phyloP scores from a whole-genome alignment of 2,797 vertebrate species.

The Parambassis ranga region DNA sequence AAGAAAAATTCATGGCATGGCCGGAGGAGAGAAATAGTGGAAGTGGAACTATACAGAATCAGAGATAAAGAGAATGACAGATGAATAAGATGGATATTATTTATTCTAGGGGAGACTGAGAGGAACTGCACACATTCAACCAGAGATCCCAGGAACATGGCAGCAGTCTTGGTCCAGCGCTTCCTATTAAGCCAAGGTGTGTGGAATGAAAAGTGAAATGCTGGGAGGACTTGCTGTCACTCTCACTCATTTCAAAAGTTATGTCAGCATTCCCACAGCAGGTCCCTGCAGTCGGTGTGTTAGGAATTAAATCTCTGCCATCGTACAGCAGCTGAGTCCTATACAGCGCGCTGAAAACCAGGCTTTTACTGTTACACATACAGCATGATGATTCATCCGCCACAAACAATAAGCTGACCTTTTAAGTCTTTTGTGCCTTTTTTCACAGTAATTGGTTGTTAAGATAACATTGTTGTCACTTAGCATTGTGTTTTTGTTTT shows the following conservation, averaged over 20 bases:
- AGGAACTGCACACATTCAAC: constrained; percentile 26
- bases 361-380: neutral
- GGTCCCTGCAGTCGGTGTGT: constrained; percentile 32
- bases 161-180: constrained; percentile 48
- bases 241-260: constrained; percentile 58
- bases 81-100: constrained; percentile 22
- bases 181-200: constrained; percentile 60
- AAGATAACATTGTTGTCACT: constrained; percentile 1
- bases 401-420: neutral
- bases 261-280: constrained; percentile 52
- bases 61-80: constrained; percentile 41
- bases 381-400: constrained; percentile 7
- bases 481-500: no score
- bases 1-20: neutral
- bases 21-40: neutral
- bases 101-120: constrained; percentile 11
- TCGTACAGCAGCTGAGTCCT: constrained; percentile 23
- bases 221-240: constrained; percentile 63
- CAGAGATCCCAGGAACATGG: constrained; percentile 32
- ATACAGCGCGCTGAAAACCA: constrained; percentile 1
- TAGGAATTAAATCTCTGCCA: constrained; percentile 40
- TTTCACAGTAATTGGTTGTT: neutral
- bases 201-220: constrained; percentile 54
- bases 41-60: constrained; percentile 1
- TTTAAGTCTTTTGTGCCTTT: neutral